Percentiles rank a stretch among this genome's conserved stretches.
Conservation (phyloP, 2,888 invertebrate genomes). For the Diploptera punctata region DNA sequence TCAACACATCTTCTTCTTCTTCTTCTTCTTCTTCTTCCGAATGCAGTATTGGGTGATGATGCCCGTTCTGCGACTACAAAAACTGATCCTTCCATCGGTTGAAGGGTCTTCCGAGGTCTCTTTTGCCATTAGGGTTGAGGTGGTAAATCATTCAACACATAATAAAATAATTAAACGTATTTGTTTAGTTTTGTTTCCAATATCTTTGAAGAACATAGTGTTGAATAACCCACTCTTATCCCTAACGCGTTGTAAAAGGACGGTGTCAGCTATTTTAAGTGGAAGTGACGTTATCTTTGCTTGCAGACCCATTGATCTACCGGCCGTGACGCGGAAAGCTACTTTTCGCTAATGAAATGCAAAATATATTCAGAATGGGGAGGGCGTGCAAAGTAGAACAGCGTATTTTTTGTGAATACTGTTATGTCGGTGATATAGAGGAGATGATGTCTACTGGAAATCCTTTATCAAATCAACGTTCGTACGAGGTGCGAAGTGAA, state of each 20-base stretch:
- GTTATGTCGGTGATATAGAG: slow-evolving; percentile 20
- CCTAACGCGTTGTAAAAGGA: slow-evolving; percentile 22
- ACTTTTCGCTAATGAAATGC: slow-evolving; percentile 39
- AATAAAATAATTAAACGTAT: too few species aligned
- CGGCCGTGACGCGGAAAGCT: slow-evolving; percentile 26
- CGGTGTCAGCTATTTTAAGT: slow-evolving; percentile 37
- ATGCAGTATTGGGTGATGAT: too few species aligned
- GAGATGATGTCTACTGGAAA: slow-evolving; percentile 18
- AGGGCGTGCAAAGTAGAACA: slow-evolving; percentile 1
- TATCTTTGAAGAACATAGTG: too few species aligned
- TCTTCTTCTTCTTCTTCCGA: too few species aligned
- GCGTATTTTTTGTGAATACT: slow-evolving; percentile 18
- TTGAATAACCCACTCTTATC: not conserved
- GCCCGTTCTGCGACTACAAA: too few species aligned
- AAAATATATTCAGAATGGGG: slow-evolving; percentile 38
- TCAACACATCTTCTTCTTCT: too few species aligned
- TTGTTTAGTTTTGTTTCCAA: too few species aligned
- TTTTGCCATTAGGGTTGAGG: too few species aligned
- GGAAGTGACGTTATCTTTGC: slow-evolving; percentile 36
- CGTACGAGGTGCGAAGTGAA: slow-evolving; percentile 2
- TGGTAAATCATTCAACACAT: too few species aligned
- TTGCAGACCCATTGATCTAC: slow-evolving; percentile 33
- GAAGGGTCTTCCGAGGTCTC: too few species aligned
- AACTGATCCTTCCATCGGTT: too few species aligned
- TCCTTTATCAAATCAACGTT: slow-evolving; percentile 20